Percentiles rank a stretch among this genome's conserved stretches.
Evolutionary conservation across 2,797 vertebrate genomes (phyloP).

Genomic region (Helicolenus hilgendorfi): DNA sequence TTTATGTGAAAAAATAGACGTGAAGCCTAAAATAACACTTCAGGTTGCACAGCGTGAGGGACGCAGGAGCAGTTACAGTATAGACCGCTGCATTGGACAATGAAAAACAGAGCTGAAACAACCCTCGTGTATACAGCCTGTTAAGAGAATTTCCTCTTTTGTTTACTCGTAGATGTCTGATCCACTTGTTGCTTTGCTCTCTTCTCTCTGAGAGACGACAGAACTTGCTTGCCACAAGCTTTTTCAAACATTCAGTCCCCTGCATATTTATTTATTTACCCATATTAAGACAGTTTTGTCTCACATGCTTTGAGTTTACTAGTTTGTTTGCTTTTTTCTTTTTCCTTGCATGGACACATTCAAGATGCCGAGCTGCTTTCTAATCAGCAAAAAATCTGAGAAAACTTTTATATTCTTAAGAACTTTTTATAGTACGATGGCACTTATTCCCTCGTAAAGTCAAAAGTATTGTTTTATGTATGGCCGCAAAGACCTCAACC

Average conservation of each 20-base stretch:
- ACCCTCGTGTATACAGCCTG: background rate
- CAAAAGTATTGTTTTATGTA: background rate
- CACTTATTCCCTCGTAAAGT: background rate
- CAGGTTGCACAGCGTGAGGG: background rate
- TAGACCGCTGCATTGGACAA: slow-evolving; percentile 12
- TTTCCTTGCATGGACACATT: background rate
- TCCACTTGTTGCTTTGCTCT: slow-evolving; percentile 15
- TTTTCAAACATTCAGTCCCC: background rate
- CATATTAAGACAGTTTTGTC: slow-evolving; percentile 3
- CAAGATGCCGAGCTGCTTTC: background rate
- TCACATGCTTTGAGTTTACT: background rate
- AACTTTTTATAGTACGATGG: background rate
- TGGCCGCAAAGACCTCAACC: background rate
- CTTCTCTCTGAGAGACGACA: background rate
- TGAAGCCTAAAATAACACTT: background rate
- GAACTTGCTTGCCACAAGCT: background rate
- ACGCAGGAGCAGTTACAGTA: background rate
- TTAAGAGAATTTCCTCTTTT: slow-evolving; percentile 13
- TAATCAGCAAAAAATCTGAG: background rate
- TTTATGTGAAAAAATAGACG: background rate
- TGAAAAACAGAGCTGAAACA: slow-evolving; percentile 2
- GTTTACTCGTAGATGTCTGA: background rate
- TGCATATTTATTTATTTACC: slow-evolving; percentile 7
- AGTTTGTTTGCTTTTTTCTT: background rate
- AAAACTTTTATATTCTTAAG: background rate